Conservation (phyloP, 2,113 vertebrate genomes). For the Barbus barbus region DNA sequence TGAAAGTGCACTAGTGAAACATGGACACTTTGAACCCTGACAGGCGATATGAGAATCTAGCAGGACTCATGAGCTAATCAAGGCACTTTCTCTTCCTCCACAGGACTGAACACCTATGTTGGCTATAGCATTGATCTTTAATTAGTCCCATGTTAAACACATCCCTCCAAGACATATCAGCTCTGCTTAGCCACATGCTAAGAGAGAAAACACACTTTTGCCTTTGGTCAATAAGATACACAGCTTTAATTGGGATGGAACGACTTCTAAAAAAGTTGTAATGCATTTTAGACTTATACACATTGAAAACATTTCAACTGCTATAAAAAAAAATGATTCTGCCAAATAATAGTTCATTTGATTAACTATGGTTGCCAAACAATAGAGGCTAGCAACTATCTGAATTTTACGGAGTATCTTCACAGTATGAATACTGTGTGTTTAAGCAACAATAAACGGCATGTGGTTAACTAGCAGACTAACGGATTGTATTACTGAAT, state of each 20-base stretch:
- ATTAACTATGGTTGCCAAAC: neutral
- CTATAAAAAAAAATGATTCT: neutral
- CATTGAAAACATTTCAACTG: neutral
- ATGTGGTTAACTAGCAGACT: no score
- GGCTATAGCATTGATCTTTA: constrained; percentile 12
- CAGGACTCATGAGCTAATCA: neutral
- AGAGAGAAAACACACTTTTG: no score
- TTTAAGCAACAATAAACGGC: no score
- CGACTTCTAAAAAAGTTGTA: neutral
- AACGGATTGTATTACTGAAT: no score
- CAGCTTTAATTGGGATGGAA: neutral
- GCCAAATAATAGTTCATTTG: neutral
- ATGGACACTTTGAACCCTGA: neutral
- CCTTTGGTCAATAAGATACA: neutral
- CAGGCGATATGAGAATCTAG: constrained; percentile 34
- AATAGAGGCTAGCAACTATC: neutral
- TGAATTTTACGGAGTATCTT: no score
- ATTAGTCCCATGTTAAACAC: constrained; percentile 14
- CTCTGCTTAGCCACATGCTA: neutral
- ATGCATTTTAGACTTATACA: neutral
- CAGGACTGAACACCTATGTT: neutral
- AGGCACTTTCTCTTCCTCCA: neutral
- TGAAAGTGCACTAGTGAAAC: neutral
- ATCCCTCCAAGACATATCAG: constrained; percentile 6
- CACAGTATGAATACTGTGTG: no score